A percentile compares a stretch with the other conserved stretches of the same genome.
phyloP scores from a whole-genome alignment of 2,797 vertebrate species.

The Sebastiscus albofasciatus region DNA sequence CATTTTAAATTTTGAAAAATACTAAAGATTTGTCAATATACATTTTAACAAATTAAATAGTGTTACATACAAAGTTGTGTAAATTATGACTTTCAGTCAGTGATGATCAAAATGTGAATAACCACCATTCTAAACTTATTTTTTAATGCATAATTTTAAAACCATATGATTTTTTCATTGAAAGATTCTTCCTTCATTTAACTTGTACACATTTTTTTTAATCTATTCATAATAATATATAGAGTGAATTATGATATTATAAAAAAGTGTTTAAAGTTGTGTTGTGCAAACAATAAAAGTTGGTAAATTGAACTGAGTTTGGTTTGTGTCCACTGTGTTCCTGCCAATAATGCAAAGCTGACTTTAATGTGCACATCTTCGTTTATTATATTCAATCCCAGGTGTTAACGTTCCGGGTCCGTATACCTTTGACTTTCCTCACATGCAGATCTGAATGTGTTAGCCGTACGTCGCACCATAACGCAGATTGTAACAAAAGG shows the following conservation, averaged over 20 bases:
- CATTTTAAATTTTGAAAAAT: background rate
- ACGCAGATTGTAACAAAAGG: conserved; percentile 78
- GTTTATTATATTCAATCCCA: conserved; percentile 6
- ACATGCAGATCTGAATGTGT: conserved; percentile 63
- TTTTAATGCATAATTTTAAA: background rate
- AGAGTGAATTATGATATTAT: background rate
- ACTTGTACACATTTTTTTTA: background rate
- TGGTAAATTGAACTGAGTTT: background rate
- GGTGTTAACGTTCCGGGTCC: conserved; percentile 24
- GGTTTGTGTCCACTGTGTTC: background rate
- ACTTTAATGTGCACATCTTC: background rate
- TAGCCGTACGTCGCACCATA: conserved; percentile 70
- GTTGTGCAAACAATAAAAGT: background rate
- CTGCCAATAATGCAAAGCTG: background rate
- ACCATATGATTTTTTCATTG: background rate
- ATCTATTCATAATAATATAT: background rate
- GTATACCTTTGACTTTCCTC: conserved; percentile 45
- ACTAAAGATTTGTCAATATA: background rate
- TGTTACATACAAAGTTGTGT: background rate
- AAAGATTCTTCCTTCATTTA: background rate
- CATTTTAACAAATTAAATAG: background rate
- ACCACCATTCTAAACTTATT: background rate
- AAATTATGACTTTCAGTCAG: background rate
- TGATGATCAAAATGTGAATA: background rate
- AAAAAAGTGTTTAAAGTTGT: background rate